These are phyloP conservation scores for Ypsolopha scabrella DNA, from an alignment of 2,888 invertebrate species.

Conservation along the genomic window DNA sequence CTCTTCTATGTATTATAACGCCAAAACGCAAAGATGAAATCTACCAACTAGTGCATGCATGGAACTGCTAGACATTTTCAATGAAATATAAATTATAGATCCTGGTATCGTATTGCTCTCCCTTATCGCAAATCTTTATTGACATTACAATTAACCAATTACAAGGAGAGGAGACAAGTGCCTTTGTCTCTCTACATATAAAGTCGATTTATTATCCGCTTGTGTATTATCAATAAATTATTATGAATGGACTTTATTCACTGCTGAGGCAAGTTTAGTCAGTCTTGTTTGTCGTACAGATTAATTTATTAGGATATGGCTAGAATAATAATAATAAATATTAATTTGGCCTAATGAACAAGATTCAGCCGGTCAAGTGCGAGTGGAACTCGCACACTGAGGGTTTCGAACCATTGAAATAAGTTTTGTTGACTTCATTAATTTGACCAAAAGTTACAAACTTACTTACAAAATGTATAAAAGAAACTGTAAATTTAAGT, in stretches of 20 bases:
- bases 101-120: slow-evolving; percentile 8
- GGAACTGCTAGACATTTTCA: not conserved
- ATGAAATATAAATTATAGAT: slow-evolving; percentile 8
- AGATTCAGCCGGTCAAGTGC: too few species aligned
- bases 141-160: slow-evolving; percentile 46
- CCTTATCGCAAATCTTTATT: slow-evolving; percentile 28
- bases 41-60: not conserved
- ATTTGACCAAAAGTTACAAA: too few species aligned
- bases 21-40: not conserved
- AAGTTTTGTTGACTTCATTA: too few species aligned
- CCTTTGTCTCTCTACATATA: slow-evolving; percentile 13
- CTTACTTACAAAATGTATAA: too few species aligned
- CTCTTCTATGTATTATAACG: too few species aligned
- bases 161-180: slow-evolving; percentile 18
- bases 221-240: not conserved
- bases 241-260: not conserved
- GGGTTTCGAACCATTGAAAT: too few species aligned
- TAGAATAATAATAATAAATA: too few species aligned
- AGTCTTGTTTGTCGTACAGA: not conserved
- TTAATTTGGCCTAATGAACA: too few species aligned
- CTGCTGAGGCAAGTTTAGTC: not conserved
- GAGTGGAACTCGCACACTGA: not conserved
- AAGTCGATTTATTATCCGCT: not conserved
- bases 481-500: too few species aligned
- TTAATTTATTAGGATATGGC: not conserved